Evolutionary conservation across 2,888 invertebrate genomes (phyloP).

Genomic region (Agrotis puta): DNA sequence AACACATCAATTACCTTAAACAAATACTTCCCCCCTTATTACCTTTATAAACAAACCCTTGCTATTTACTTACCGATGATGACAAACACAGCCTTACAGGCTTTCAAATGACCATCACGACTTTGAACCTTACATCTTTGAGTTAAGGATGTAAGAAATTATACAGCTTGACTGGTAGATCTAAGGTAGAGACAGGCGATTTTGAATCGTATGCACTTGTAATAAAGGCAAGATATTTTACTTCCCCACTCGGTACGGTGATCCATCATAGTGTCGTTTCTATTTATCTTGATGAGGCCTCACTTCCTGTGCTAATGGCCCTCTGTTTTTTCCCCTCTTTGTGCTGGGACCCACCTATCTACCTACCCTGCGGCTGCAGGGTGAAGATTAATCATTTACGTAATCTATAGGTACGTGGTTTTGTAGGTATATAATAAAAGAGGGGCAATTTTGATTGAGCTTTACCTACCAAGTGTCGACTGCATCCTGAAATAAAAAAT

Average conservation of each 20-base stretch:
- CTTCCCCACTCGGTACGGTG: constrained; percentile 76
- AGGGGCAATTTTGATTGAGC: background rate
- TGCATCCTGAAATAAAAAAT: no score
- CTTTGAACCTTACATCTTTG: constrained; percentile 67
- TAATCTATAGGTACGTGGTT: constrained; percentile 13
- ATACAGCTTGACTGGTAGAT: constrained; percentile 1
- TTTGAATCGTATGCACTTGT: constrained; percentile 65
- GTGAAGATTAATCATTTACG: constrained; percentile 50
- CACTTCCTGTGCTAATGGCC: constrained; percentile 86
- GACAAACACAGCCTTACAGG: constrained; percentile 77
- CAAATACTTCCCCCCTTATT: constrained; percentile 64
- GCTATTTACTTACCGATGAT: constrained; percentile 81
- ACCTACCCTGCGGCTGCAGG: constrained; percentile 10
- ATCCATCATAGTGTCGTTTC: constrained; percentile 89
- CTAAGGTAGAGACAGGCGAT: constrained; percentile 39
- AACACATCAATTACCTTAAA: constrained; percentile 55
- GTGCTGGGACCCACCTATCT: constrained; percentile 30
- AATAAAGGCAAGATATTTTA: constrained; percentile 66
- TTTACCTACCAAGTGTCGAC: background rate
- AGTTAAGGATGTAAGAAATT: constrained; percentile 54
- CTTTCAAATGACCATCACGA: constrained; percentile 61
- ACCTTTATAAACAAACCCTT: constrained; percentile 70
- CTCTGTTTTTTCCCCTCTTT: constrained; percentile 77
- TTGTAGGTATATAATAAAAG: constrained; percentile 9
- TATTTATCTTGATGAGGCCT: constrained; percentile 89